These are phyloP conservation scores for Oncopodura yosiiana DNA, from an alignment of 1,140 invertebrate species.

Conservation along the genomic window DNA sequence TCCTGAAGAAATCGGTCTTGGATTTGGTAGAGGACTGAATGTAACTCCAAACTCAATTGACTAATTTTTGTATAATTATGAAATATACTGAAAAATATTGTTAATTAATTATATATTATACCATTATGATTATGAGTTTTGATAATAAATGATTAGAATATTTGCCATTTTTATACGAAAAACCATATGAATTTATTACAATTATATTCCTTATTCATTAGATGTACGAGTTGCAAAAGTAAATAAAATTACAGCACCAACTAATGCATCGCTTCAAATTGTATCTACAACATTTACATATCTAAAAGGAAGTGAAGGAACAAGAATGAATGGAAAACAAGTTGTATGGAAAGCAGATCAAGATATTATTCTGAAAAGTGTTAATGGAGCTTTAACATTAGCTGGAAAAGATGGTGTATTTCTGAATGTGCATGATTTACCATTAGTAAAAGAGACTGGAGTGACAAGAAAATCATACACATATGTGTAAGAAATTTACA, in stretches of 20 bases:
- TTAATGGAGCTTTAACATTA: slow-evolving; percentile 64
- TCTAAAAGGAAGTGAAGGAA: slow-evolving; percentile 43
- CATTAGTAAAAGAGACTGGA: slow-evolving; percentile 49
- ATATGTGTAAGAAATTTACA: too few species aligned
- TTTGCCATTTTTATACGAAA: too few species aligned
- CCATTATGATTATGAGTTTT: too few species aligned
- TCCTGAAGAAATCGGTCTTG: too few species aligned
- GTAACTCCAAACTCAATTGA: too few species aligned
- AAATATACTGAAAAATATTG: too few species aligned
- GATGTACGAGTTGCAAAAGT: slow-evolving; percentile 57
- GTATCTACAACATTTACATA: slow-evolving; percentile 45
- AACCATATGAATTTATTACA: too few species aligned
- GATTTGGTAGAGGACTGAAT: too few species aligned
- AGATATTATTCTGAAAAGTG: slow-evolving; percentile 64
- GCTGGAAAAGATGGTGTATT: slow-evolving; percentile 58
- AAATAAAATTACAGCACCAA: slow-evolving; percentile 59
- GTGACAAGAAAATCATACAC: slow-evolving; percentile 37
- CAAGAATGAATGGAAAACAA: slow-evolving; percentile 50
- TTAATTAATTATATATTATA: too few species aligned
- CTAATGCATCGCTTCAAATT: slow-evolving; percentile 56
- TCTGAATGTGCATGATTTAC: slow-evolving; percentile 61
- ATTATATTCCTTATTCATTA: too few species aligned
- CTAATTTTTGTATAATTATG: too few species aligned
- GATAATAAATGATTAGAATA: too few species aligned
- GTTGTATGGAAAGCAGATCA: slow-evolving; percentile 62